These are phyloP conservation scores for Dreissena polymorpha DNA, from an alignment of 1,140 invertebrate genomes.

Conservation along the genomic window DNA sequence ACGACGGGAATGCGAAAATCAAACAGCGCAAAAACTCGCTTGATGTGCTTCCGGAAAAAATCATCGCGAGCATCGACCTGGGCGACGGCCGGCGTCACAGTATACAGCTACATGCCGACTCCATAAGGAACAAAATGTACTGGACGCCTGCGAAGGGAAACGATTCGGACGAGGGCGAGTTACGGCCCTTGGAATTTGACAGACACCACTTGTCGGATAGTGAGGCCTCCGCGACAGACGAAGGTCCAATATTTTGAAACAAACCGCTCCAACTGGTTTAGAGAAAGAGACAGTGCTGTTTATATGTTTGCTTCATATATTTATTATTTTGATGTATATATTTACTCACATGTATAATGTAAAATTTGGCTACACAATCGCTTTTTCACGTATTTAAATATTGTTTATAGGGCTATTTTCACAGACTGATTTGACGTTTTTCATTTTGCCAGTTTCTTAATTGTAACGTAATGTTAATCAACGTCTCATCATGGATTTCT, in stretches of 20 bases:
- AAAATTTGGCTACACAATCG: no score
- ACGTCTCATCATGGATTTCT: no score
- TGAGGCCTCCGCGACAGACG: slow-evolving; percentile 43
- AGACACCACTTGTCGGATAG: slow-evolving; percentile 33
- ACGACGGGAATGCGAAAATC: neutral
- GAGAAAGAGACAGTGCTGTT: no score
- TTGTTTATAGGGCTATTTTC: no score
- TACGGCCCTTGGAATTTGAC: slow-evolving; percentile 38
- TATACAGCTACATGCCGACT: slow-evolving; percentile 32
- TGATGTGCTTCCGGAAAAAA: slow-evolving; percentile 43
- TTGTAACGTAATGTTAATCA: no score
- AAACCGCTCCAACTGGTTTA: no score
- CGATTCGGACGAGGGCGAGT: neutral
- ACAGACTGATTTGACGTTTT: no score
- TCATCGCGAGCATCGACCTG: slow-evolving; percentile 49
- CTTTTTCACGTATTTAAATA: no score
- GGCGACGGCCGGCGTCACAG: slow-evolving; percentile 39
- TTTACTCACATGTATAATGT: no score
- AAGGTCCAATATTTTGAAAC: slow-evolving; percentile 43
- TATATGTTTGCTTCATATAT: no score
- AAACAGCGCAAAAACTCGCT: slow-evolving; percentile 19
- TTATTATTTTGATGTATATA: no score
- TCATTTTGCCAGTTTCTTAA: no score
- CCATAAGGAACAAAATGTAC: slow-evolving; percentile 31
- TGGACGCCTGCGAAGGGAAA: slow-evolving; percentile 16